phyloP scores from a whole-genome alignment of 2,888 invertebrate genomes.

The Ornithoptera priamus region DNA sequence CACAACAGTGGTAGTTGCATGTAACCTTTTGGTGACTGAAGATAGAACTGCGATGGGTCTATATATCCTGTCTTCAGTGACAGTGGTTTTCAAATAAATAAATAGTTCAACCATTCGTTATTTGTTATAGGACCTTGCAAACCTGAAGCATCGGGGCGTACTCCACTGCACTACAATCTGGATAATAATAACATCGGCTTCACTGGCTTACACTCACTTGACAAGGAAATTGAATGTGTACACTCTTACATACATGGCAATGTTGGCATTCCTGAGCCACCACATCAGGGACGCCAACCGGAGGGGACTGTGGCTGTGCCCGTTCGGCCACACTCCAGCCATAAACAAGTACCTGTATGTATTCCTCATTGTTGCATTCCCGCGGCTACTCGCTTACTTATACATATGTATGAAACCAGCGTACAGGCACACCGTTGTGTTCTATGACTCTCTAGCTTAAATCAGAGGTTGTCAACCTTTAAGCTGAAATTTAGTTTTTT shows the following conservation, averaged over 20 bases:
- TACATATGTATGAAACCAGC: constrained; percentile 45
- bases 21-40: too few relatives aligned
- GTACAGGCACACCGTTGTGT: constrained; percentile 38
- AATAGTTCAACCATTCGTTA: too few relatives aligned
- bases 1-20: too few relatives aligned
- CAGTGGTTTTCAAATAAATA: too few relatives aligned
- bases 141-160: constrained; percentile 55
- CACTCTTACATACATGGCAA: constrained; percentile 53
- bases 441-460: constrained; percentile 22
- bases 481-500: too few relatives aligned
- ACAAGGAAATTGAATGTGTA: constrained; percentile 50
- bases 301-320: constrained; percentile 65
- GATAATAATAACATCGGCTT: constrained; percentile 42
- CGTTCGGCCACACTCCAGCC: constrained; percentile 56
- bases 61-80: too few relatives aligned
- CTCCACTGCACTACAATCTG: constrained; percentile 66
- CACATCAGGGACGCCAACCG: constrained; percentile 64
- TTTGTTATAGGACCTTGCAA: constrained; percentile 58
- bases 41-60: too few relatives aligned
- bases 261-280: constrained; percentile 59
- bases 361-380: constrained; percentile 46
- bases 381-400: constrained; percentile 48
- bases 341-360: constrained; percentile 53
- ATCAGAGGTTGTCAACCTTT: too few relatives aligned
- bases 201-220: constrained; percentile 51